Conservation (phyloP, 1,140 invertebrate genomes). For the Heliconius melpomene region DNA sequence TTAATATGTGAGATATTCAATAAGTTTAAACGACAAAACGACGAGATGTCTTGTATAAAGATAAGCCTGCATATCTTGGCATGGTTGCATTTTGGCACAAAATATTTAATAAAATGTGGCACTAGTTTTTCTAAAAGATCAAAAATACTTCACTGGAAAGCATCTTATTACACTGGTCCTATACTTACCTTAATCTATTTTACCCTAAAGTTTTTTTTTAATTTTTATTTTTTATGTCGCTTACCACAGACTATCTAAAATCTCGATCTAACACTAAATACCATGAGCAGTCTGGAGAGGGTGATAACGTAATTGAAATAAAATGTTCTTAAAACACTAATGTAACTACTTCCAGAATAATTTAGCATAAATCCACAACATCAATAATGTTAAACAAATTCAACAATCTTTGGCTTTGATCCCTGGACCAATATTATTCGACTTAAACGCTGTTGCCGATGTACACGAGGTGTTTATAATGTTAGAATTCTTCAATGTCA, state of each 20-base stretch:
- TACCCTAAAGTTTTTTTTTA: constrained; percentile 71
- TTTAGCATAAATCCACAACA: constrained; percentile 80
- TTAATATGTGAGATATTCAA: constrained; percentile 21
- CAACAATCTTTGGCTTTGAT: constrained; percentile 86
- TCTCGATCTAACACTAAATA: constrained; percentile 73
- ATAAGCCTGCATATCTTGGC: constrained; percentile 32
- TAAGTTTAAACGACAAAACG: constrained; percentile 20
- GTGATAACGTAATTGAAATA: constrained; percentile 68
- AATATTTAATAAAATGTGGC: constrained; percentile 59
- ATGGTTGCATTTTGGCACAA: constrained; percentile 64
- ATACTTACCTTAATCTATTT: constrained; percentile 70
- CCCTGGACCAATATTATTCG: constrained; percentile 81
- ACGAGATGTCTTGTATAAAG: constrained; percentile 8
- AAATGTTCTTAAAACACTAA: constrained; percentile 66
- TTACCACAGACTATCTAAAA: constrained; percentile 71
- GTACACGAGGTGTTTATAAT: constrained; percentile 64
- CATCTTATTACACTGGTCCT: constrained; percentile 71
- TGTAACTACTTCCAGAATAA: constrained; percentile 77
- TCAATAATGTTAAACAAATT: constrained; percentile 83
- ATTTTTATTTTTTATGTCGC: constrained; percentile 64
- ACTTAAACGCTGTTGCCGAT: constrained; percentile 71
- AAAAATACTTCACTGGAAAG: constrained; percentile 59
- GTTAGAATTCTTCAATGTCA: constrained; percentile 73
- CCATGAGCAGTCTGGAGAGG: constrained; percentile 78
- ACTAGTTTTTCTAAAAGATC: constrained; percentile 52